A percentile compares a stretch with the other conserved stretches of the same genome.
Conservation (phyloP, 2,888 invertebrate species). For the Protodeltote pygarga region DNA sequence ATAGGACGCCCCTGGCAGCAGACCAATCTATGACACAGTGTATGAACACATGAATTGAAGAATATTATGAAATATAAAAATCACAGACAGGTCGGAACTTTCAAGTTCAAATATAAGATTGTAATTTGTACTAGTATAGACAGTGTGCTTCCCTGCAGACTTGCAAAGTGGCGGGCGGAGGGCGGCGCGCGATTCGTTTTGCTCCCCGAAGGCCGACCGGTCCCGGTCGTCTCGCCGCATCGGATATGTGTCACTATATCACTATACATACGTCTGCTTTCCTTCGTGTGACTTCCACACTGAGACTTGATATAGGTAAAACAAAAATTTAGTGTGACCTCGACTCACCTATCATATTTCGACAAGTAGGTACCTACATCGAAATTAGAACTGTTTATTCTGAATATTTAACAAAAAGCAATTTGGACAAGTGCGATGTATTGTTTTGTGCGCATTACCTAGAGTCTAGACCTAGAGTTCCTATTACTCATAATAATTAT, state of each 20-base stretch:
- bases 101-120: constrained; percentile 37
- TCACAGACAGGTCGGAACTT: constrained; percentile 34
- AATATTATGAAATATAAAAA: constrained; percentile 47
- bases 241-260: constrained; percentile 84
- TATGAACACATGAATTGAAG: constrained; percentile 39
- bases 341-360: constrained; percentile 37
- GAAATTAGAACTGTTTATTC: too few species aligned
- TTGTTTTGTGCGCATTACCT: too few species aligned
- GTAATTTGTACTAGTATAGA: constrained; percentile 42
- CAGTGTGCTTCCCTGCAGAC: constrained; percentile 52
- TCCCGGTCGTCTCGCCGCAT: constrained; percentile 68
- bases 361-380: constrained; percentile 4
- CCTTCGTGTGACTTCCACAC: constrained; percentile 64
- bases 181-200: constrained; percentile 70
- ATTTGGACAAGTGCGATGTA: too few species aligned
- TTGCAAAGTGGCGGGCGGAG: constrained; percentile 44
- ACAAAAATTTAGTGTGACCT: constrained; percentile 42
- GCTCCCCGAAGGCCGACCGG: constrained; percentile 82
- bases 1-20: constrained; percentile 24
- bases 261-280: constrained; percentile 70
- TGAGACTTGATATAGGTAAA: constrained; percentile 43
- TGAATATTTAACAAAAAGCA: too few species aligned
- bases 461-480: too few species aligned
- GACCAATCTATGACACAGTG: constrained; percentile 24
- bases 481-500: too few species aligned